Evolutionary conservation across 2,888 invertebrate species (phyloP), one percentile per base, ranked within the genome.

Genomic region (Drosophila anomelani): DNA sequence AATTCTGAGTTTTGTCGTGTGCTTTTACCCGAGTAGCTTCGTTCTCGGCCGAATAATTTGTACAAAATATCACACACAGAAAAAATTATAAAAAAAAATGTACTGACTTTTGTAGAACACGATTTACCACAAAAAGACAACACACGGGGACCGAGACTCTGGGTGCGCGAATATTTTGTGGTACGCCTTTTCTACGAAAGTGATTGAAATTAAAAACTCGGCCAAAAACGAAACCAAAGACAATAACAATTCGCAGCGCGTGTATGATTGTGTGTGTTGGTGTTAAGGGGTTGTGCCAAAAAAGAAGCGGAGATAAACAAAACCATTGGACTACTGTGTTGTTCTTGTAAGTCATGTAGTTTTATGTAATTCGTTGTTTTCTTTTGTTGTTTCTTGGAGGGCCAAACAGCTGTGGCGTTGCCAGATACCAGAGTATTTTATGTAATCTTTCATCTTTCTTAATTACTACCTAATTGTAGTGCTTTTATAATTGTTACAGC

Each of bases 301-400:
- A 58, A 13, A 47, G 49, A 54, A 43, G 57, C 32, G 57, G 29
- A 44, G 54, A 68, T 58, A 73, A 68, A 64, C 56, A 75, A 70
- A 66, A 36, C 38, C 38, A 54, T 49, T 54, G 54, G 41, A 70
- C 51, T 29, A 34, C 57, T 46, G 55, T 55, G 61, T 81, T 88
- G 72, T 77, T 81, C 58, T 81, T 84, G 84, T 84, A 81, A 84
- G 84, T 84, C 77, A 56, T 43, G 71, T 68, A 68, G 67, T 63
- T 84, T 84, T 84, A 84, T 84, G 74, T 84, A 84, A 84, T 88
- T 84, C 64, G 49, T 60, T 73, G 54, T 70, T 23, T 86, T 58
- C 38, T 66, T 38, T 54, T 74, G 36, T 53, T 73, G 46, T 41
- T 57, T 26, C 41, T 10, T 10, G 20, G 15, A 15, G 17, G 20